Evolutionary conservation across 2,888 invertebrate genomes (phyloP).

Genomic region (Carabus problematicus): DNA sequence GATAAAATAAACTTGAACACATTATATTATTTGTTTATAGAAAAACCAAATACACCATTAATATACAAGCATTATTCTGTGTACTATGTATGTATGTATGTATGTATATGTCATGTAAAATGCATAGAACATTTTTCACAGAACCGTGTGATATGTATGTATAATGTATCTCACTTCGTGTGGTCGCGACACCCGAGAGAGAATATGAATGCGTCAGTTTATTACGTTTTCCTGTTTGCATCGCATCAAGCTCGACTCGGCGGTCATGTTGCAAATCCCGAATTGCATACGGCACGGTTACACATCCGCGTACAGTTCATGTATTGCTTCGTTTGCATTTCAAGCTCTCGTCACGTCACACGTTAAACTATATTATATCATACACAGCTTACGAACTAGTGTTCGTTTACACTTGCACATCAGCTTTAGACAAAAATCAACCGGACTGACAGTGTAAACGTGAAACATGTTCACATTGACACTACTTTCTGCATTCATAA

Average conservation of each 20-base stretch:
- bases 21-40: too few relatives aligned
- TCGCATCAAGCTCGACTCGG: conserved; percentile 5
- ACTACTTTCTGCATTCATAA: too few relatives aligned
- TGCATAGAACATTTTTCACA: too few relatives aligned
- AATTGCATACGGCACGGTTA: conserved; percentile 12
- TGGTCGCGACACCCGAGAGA: not conserved
- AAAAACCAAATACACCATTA: too few relatives aligned
- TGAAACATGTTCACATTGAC: too few relatives aligned
- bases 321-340: not conserved
- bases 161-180: not conserved
- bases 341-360: not conserved
- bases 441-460: not conserved
- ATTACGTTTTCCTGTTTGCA: conserved; percentile 28
- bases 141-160: not conserved
- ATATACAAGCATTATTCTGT: too few relatives aligned
- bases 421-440: conserved; percentile 1
- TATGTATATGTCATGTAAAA: too few relatives aligned
- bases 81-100: not conserved
- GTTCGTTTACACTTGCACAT: not conserved
- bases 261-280: conserved; percentile 30
- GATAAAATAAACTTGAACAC: too few relatives aligned
- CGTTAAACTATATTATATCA: not conserved
- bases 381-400: conserved; percentile 1
- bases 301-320: conserved; percentile 16
- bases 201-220: conserved; percentile 25